These are phyloP conservation scores for Neoscelio sp. DNA, from an alignment of 2,888 invertebrate species.

Conservation along the genomic window DNA sequence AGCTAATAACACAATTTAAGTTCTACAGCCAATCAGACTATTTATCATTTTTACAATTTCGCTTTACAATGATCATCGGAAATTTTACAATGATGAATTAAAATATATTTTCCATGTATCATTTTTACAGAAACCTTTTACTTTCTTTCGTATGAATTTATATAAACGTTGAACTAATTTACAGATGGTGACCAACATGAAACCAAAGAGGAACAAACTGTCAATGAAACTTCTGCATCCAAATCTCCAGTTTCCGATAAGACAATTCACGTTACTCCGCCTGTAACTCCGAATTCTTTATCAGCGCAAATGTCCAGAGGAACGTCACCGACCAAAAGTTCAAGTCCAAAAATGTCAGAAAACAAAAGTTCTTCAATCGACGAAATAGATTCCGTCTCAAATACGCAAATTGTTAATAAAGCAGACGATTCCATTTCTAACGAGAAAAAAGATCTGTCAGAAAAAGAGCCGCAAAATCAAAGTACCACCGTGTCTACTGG, in stretches of 20 bases:
- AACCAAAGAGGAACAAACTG: constrained; percentile 2
- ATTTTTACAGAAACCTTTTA: too few species aligned
- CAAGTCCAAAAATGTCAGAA: background rate
- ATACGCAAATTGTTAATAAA: too few species aligned
- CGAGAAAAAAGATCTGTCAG: background rate
- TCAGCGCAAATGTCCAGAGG: constrained; percentile 32
- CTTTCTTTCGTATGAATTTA: too few species aligned
- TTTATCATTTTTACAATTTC: too few species aligned
- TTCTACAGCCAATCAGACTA: too few species aligned
- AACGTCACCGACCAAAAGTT: constrained; percentile 33
- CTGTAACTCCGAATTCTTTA: constrained; percentile 5
- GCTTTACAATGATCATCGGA: too few species aligned
- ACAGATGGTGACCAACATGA: constrained; percentile 24
- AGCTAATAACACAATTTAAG: too few species aligned
- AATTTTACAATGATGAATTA: too few species aligned
- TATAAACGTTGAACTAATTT: constrained; percentile 1
- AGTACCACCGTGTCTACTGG: constrained; percentile 86
- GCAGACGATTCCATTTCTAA: background rate
- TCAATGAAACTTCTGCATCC: constrained; percentile 6
- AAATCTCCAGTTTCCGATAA: constrained; percentile 17
- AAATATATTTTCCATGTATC: too few species aligned
- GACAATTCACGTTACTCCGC: background rate
- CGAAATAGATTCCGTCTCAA: background rate
- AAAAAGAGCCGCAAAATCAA: constrained; percentile 28
- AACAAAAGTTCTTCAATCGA: background rate